phyloP scores from a whole-genome alignment of 2,113 vertebrate species.

The Nerophis ophidion region DNA sequence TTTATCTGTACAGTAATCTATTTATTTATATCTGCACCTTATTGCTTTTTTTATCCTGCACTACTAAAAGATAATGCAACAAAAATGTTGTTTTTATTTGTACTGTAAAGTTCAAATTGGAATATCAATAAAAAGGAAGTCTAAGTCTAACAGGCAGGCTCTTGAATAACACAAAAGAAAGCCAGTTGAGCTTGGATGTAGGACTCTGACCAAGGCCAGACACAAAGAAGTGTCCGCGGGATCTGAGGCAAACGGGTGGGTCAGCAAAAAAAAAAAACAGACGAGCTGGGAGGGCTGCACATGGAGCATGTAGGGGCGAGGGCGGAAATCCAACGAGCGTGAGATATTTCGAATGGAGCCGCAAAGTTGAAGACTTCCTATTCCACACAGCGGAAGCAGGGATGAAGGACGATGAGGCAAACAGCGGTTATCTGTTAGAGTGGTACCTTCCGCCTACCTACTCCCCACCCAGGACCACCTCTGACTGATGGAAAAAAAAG shows the following conservation, averaged over 20 bases:
- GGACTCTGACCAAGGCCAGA: neutral
- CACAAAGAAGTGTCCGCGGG: conserved; percentile 24
- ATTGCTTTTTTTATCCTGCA: no score
- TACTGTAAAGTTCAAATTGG: no score
- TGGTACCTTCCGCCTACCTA: conserved; percentile 9
- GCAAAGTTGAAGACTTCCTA: conserved; percentile 18
- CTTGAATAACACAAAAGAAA: no score
- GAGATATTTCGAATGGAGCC: conserved; percentile 16
- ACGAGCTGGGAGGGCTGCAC: conserved; percentile 17
- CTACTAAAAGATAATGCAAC: no score
- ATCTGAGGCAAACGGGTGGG: conserved; percentile 43
- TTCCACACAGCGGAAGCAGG: conserved; percentile 6
- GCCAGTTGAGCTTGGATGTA: no score
- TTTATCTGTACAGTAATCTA: no score
- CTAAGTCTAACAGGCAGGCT: no score
- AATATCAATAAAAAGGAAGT: no score
- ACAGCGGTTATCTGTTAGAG: neutral
- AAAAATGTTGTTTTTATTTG: no score
- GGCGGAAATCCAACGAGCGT: conserved; percentile 42
- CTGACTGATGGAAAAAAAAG: conserved; percentile 30
- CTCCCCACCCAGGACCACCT: conserved; percentile 5
- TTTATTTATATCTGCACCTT: no score
- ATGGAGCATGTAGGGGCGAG: conserved; percentile 20
- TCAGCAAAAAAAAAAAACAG: conserved; percentile 16
- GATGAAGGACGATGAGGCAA: neutral